Evolutionary conservation across 2,113 vertebrate species (phyloP).

Genomic region (Colinus virginianus): DNA sequence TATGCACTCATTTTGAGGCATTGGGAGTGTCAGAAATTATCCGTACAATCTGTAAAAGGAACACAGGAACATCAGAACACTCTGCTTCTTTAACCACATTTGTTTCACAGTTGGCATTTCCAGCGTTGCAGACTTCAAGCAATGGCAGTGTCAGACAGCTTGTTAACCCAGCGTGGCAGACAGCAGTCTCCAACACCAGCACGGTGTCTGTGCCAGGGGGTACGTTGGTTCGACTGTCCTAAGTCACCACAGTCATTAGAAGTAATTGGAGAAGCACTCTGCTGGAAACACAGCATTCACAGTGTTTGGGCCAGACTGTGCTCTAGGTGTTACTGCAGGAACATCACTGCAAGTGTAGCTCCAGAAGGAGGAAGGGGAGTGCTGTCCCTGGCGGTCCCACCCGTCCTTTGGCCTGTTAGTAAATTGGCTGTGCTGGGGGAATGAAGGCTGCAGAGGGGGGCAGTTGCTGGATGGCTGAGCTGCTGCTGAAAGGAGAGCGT

Average conservation of each 20-base stretch:
- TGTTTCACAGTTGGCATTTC: background rate
- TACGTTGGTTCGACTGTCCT: background rate
- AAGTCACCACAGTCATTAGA: background rate
- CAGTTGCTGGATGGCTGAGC: background rate
- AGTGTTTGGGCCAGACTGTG: background rate
- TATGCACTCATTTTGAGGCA: background rate
- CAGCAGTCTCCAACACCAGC: background rate
- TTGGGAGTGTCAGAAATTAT: background rate
- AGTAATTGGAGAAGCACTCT: background rate
- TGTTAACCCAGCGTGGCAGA: background rate
- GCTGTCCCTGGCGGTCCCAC: background rate
- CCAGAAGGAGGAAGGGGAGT: background rate
- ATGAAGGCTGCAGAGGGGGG: rapidly evolving
- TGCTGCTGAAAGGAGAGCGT: background rate
- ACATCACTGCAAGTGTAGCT: background rate
- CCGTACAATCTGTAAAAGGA: background rate
- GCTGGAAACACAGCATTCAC: background rate
- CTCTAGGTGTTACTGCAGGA: background rate
- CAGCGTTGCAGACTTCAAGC: background rate
- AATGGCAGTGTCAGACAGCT: background rate
- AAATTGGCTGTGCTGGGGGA: background rate
- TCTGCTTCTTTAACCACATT: background rate
- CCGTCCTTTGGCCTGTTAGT: background rate
- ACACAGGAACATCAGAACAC: background rate
- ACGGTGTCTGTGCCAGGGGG: background rate